phyloP scores from a whole-genome alignment of 2,797 vertebrate species.

The Myiotriccus ornatus region DNA sequence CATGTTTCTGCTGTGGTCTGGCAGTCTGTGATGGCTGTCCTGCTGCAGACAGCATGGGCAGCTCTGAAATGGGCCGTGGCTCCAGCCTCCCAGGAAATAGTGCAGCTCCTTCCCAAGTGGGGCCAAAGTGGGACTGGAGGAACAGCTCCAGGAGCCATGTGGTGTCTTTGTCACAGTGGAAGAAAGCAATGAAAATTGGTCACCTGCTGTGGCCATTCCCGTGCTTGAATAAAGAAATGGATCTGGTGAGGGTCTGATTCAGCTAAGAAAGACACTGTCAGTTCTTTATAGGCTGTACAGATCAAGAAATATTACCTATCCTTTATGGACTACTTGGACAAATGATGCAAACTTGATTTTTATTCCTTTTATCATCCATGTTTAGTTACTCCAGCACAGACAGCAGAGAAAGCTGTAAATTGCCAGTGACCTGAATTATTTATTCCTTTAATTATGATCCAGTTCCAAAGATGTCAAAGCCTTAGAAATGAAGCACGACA shows the following conservation, averaged over 20 bases:
- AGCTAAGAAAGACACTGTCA: not conserved
- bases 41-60: not conserved
- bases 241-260: not conserved
- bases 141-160: not conserved
- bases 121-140: not conserved
- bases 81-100: not conserved
- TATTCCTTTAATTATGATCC: conserved; percentile 44
- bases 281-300: not conserved
- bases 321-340: not conserved
- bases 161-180: not conserved
- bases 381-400: conserved; percentile 16
- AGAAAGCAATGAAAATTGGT: not conserved
- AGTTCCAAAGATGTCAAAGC: conserved; percentile 21
- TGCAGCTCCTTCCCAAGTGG: not conserved
- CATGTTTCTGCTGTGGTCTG: not conserved
- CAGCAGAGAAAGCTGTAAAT: conserved; percentile 28
- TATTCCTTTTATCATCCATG: not conserved
- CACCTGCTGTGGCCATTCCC: not conserved
- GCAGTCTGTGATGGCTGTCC: not conserved
- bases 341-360: not conserved
- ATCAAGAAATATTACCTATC: not conserved
- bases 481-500: not conserved
- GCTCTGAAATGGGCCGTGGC: not conserved
- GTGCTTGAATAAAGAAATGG: not conserved
- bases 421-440: conserved; percentile 41